Evolutionary conservation across 1,140 invertebrate genomes (phyloP).

Genomic region (Augochlora pura): DNA sequence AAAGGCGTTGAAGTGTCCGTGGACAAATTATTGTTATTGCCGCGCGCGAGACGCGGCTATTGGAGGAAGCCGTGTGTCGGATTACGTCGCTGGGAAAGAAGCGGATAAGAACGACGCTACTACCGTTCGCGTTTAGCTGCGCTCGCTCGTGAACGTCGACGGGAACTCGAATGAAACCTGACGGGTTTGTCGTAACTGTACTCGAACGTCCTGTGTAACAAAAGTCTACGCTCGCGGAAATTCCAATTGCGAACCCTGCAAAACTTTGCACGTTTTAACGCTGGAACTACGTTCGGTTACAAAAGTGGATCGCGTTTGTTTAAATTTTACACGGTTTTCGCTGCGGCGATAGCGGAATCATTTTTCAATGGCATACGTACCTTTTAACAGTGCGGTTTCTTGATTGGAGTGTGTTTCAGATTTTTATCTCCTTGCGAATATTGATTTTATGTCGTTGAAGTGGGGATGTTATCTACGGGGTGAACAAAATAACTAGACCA

Average conservation of each 20-base stretch:
- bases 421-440: too few species aligned
- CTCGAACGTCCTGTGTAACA: neutral
- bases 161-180: neutral
- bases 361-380: too few species aligned
- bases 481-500: too few species aligned
- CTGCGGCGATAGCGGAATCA: too few species aligned
- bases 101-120: neutral
- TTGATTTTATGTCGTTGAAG: too few species aligned
- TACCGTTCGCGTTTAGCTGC: neutral
- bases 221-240: neutral
- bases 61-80: conserved; percentile 8
- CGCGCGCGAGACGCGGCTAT: neutral
- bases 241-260: neutral
- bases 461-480: too few species aligned
- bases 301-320: too few species aligned
- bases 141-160: neutral
- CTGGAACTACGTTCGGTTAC: too few species aligned
- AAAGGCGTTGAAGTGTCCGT: neutral
- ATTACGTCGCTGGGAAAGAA: neutral
- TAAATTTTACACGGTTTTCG: too few species aligned
- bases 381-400: too few species aligned
- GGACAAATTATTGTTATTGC: conserved; percentile 17
- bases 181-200: neutral
- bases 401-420: too few species aligned
- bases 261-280: too few species aligned